These are phyloP conservation scores for Scomber japonicus DNA, from an alignment of 2,113 vertebrate genomes.

Conservation along the genomic window DNA sequence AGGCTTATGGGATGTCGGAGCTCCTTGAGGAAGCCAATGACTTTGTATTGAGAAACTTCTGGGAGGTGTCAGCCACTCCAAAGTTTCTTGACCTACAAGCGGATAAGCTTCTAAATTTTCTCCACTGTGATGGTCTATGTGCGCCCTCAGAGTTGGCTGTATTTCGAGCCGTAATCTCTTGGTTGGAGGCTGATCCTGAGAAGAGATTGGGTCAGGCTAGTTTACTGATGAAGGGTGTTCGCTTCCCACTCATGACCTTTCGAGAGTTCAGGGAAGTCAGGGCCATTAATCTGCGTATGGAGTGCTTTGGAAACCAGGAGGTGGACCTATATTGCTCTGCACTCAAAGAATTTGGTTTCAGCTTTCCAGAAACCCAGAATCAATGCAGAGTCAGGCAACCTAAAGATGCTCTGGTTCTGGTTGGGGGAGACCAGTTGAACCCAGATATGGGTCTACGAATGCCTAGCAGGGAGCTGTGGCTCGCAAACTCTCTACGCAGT, in stretches of 20 bases:
- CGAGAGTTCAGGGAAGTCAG: constrained; percentile 89
- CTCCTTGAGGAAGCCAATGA: constrained; percentile 85
- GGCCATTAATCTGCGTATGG: constrained; percentile 83
- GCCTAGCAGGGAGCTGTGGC: constrained; percentile 89
- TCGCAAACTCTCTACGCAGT: constrained; percentile 87
- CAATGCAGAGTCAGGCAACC: constrained; percentile 84
- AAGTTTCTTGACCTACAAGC: constrained; percentile 87
- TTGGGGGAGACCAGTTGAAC: constrained; percentile 89
- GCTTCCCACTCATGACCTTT: constrained; percentile 93
- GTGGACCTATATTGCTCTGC: constrained; percentile 81
- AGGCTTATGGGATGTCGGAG: constrained; percentile 83
- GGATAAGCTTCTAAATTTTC: constrained; percentile 83
- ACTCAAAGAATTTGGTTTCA: constrained; percentile 76
- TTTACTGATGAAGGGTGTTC: constrained; percentile 86
- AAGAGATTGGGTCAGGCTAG: constrained; percentile 81
- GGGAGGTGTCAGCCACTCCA: constrained; percentile 83
- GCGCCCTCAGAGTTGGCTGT: constrained; percentile 88
- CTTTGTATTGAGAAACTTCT: constrained; percentile 89
- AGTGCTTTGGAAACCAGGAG: constrained; percentile 68
- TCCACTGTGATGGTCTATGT: constrained; percentile 86
- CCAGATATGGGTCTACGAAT: constrained; percentile 82
- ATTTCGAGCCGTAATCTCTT: constrained; percentile 87
- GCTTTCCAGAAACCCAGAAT: constrained; percentile 66
- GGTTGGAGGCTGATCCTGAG: constrained; percentile 85
- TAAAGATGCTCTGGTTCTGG: constrained; percentile 86